These are phyloP conservation scores for Hoplodrina ambigua DNA, from an alignment of 2,888 invertebrate genomes.

Conservation along the genomic window DNA sequence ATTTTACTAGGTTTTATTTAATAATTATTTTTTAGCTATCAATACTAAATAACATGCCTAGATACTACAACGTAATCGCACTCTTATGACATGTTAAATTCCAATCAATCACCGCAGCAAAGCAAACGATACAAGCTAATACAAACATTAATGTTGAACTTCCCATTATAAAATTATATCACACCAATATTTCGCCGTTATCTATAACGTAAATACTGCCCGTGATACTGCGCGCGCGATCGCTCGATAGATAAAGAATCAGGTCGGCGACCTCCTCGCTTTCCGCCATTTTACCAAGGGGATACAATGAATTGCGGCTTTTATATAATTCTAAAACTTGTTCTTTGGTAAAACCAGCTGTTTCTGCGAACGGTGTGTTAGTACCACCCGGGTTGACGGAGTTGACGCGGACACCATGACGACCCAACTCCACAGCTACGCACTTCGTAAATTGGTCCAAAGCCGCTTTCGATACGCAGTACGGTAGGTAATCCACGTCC, in stretches of 20 bases:
- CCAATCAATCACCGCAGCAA: constrained; percentile 2
- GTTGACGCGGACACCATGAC: constrained; percentile 95
- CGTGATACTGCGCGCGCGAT: constrained; percentile 96
- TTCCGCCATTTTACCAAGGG: constrained; percentile 95
- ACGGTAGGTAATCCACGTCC: constrained; percentile 94
- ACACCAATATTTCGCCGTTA: constrained; percentile 84
- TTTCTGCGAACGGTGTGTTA: constrained; percentile 90
- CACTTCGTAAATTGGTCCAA: constrained; percentile 98
- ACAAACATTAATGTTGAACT: constrained; percentile 33
- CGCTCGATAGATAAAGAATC: constrained; percentile 97
- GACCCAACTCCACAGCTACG: constrained; percentile 95
- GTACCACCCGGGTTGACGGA: constrained; percentile 98
- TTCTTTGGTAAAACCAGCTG: constrained; percentile 94
- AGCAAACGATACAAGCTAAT: neutral
- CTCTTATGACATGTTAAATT: neutral
- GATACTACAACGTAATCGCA: neutral
- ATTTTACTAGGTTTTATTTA: neutral
- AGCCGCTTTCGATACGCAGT: constrained; percentile 97
- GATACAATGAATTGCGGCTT: constrained; percentile 94
- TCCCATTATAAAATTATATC: constrained; percentile 52
- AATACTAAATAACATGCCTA: neutral
- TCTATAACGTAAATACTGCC: constrained; percentile 91
- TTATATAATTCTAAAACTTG: constrained; percentile 92
- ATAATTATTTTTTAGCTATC: neutral
- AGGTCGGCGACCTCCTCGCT: constrained; percentile 96